These are phyloP conservation scores for Dinocampus coccinellae DNA, from an alignment of 2,888 invertebrate species.

Conservation along the genomic window DNA sequence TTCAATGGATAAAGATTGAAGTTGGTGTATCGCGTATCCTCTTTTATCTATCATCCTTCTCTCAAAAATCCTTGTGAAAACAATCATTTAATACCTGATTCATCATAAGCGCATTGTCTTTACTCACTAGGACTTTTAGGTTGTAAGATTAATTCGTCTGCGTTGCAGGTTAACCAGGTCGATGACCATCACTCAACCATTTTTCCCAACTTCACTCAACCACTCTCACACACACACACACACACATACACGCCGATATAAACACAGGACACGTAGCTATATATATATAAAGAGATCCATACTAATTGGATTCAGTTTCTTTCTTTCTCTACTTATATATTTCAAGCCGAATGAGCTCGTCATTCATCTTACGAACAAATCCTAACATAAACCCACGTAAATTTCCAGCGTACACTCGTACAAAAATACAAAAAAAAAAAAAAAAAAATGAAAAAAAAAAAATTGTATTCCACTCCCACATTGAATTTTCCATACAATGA, in stretches of 20 bases:
- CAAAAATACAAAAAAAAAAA: no score
- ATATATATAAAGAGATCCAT: not conserved
- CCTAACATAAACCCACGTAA: not conserved
- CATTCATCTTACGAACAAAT: not conserved
- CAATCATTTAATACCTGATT: constrained; percentile 65
- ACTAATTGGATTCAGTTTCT: constrained; percentile 28
- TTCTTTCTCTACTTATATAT: not conserved
- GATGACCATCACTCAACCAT: constrained; percentile 15
- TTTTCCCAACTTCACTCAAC: constrained; percentile 9
- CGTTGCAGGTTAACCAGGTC: constrained; percentile 27
- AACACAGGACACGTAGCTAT: no score
- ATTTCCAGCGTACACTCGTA: not conserved
- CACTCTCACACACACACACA: not conserved
- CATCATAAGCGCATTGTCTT: constrained; percentile 57
- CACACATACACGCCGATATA: no score
- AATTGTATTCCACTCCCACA: no score
- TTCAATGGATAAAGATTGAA: no score
- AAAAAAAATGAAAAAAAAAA: no score
- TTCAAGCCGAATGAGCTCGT: not conserved
- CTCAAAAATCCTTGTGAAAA: constrained; percentile 67
- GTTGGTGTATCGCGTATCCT: no score
- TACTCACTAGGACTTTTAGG: constrained; percentile 29
- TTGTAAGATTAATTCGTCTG: constrained; percentile 35
- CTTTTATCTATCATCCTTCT: no score
- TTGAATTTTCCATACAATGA: no score